Base-by-base conservation (phyloP, 1,140 invertebrate genomes). In the Chlorops oryzae region DNA sequence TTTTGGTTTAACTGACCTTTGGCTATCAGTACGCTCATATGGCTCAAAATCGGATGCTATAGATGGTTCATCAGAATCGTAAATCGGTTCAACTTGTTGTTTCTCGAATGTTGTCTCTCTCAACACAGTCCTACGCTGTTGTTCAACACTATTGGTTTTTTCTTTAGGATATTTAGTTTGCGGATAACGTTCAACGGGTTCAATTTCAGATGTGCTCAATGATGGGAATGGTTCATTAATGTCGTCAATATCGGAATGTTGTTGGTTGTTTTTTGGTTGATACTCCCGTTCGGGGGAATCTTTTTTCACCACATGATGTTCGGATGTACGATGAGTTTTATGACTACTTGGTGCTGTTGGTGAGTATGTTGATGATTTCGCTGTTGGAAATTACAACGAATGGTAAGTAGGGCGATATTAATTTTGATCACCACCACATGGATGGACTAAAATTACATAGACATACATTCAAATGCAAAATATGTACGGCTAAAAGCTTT, bases 51-150 rank as follows among this genome's bases (percentile, higher is more conserved):
- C 28, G 9, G 28, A 32, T 32, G 28, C 9, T 10, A 32, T 32
- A 15, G 28, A 32, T 32, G 28, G n/a, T n/a, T n/a, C n/a, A n/a
- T n/a, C n/a, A n/a, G n/a, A 32, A 9, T 32, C 28, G 28, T 32
- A 32, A 32, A 10, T 32, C 9, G 28, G 28, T 32, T 32, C 28
- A n/a, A n/a, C n/a, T n/a, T 32, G 27, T 32, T 32, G 37, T 39
- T 39, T 59, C 46, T 65, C 62, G 20, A 63, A 65, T 5, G 59
- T 62, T 0, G 63, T 62, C 38, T 62, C 65, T 25, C 62, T 52
- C 46, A 55, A 55, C 18, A 59, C 55, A 21, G 56, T 54, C 7
- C 54, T 59, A 47, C 56, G 55, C 22, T 59, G 60, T 25, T 48
- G 37, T n/a, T n/a, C n/a, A 13, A 54, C 39, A 43, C 51, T 62